Conservation (phyloP, 64 coral and sea anemone species). For the Stichodactyla helianthus region DNA sequence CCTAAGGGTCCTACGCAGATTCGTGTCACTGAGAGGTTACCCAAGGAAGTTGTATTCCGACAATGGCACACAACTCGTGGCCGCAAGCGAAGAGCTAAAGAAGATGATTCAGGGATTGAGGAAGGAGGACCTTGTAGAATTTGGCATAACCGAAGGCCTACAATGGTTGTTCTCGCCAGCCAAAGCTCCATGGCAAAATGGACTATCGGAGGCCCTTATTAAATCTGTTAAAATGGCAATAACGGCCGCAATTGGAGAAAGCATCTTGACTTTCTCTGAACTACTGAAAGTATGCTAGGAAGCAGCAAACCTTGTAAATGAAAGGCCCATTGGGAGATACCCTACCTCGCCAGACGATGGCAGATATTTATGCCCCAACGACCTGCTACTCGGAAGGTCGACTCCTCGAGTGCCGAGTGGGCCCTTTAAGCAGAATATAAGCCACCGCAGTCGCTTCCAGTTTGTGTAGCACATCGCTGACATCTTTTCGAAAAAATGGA, state of each 20-base stretch:
- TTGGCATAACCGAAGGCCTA: slow-evolving; percentile 33
- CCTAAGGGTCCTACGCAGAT: slow-evolving; percentile 16
- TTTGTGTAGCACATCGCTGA: slow-evolving; percentile 41
- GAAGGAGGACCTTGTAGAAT: slow-evolving; percentile 21
- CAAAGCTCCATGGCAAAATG: slow-evolving; percentile 59
- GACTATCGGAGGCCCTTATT: slow-evolving; percentile 35
- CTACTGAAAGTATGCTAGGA: slow-evolving; percentile 40
- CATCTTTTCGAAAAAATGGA: slow-evolving; percentile 36
- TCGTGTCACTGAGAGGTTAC: slow-evolving; percentile 23
- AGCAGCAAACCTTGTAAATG: slow-evolving; percentile 43
- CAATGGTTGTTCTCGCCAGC: slow-evolving; percentile 47
- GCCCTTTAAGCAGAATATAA: slow-evolving; percentile 6
- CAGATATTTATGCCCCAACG: slow-evolving; percentile 41
- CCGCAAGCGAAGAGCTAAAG: neutral
- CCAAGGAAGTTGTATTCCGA: slow-evolving; percentile 38
- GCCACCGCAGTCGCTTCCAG: neutral
- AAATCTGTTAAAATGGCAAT: slow-evolving; percentile 51
- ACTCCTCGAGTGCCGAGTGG: slow-evolving; percentile 41
- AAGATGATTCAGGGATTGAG: slow-evolving; percentile 9
- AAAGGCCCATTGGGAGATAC: slow-evolving; percentile 39
- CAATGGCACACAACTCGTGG: slow-evolving; percentile 40
- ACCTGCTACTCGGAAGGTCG: slow-evolving; percentile 42
- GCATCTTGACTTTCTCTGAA: slow-evolving; percentile 40
- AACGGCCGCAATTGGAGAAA: slow-evolving; percentile 17
- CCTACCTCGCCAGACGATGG: slow-evolving; percentile 38